These are phyloP conservation scores for Teleogryllus occipitalis DNA, from an alignment of 1,140 invertebrate species.

Conservation along the genomic window DNA sequence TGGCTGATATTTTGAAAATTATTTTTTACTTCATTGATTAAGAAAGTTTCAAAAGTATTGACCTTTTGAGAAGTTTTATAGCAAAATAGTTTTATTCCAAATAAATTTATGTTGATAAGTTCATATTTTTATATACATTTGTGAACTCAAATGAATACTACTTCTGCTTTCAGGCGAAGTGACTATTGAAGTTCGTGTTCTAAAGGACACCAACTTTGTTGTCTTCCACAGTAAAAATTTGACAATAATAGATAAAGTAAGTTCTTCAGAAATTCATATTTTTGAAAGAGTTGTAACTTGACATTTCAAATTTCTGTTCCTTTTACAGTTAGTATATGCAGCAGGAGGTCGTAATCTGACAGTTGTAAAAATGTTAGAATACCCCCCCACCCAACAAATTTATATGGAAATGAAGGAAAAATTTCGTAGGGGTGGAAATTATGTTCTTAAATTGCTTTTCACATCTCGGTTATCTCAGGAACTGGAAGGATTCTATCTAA, in stretches of 20 bases:
- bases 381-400: conserved; percentile 71
- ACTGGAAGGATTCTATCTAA: conserved; percentile 87
- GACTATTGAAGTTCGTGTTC: conserved; percentile 73
- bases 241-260: conserved; percentile 68
- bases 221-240: conserved; percentile 86
- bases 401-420: conserved; percentile 76
- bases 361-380: conserved; percentile 67
- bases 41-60: too few relatives aligned
- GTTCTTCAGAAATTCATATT: conserved; percentile 20
- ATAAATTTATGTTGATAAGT: not conserved
- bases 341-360: conserved; percentile 60
- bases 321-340: conserved; percentile 54
- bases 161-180: conserved; percentile 58
- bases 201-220: conserved; percentile 77
- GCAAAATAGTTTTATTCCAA: not conserved
- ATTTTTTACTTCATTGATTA: too few relatives aligned
- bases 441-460: conserved; percentile 77
- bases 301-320: not conserved
- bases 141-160: not conserved
- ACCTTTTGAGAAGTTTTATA: too few relatives aligned
- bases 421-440: conserved; percentile 67
- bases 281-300: not conserved
- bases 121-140: conserved; percentile 13
- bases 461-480: conserved; percentile 67
- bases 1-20: too few relatives aligned